A percentile compares a stretch with the other conserved stretches of the same genome.
Conservation (phyloP, 2,888 invertebrate genomes). For the Drosophila anomalata region DNA sequence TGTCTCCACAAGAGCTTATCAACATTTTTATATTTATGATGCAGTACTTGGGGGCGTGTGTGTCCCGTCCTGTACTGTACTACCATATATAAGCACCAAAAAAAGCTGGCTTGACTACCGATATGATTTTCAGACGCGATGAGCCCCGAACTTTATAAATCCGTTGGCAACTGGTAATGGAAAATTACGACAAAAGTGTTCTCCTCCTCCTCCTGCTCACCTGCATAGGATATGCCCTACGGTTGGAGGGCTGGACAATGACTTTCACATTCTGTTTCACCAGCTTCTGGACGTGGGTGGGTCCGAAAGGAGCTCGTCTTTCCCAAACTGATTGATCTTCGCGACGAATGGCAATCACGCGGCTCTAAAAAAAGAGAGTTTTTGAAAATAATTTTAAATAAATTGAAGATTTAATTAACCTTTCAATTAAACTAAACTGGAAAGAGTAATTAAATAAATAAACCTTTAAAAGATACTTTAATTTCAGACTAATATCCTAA, state of each 20-base stretch:
- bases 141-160: slow-evolving; percentile 28
- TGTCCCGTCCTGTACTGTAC: slow-evolving; percentile 1
- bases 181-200: slow-evolving; percentile 8
- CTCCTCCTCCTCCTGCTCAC: slow-evolving; percentile 81
- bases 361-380: slow-evolving; percentile 83
- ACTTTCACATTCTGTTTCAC: slow-evolving; percentile 95
- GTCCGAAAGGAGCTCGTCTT: slow-evolving; percentile 96
- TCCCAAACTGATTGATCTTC: slow-evolving; percentile 99
- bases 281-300: slow-evolving; percentile 94
- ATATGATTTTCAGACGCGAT: slow-evolving; percentile 35
- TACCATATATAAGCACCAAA: slow-evolving; percentile 3
- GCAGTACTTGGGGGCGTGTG: slow-evolving; percentile 44
- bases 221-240: slow-evolving; percentile 99
- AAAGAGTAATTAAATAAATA: not conserved
- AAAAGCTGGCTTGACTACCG: slow-evolving; percentile 18
- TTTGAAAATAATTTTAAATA: too few species aligned
- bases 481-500: not conserved
- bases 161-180: slow-evolving; percentile 32
- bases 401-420: too few species aligned
- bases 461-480: not conserved
- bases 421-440: not conserved
- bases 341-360: slow-evolving; percentile 92
- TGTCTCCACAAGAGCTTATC: slow-evolving; percentile 54
- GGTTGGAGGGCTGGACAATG: slow-evolving; percentile 98
- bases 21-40: slow-evolving; percentile 55